Conservation (phyloP, 2,888 invertebrate species). For the Gari tellinella region DNA sequence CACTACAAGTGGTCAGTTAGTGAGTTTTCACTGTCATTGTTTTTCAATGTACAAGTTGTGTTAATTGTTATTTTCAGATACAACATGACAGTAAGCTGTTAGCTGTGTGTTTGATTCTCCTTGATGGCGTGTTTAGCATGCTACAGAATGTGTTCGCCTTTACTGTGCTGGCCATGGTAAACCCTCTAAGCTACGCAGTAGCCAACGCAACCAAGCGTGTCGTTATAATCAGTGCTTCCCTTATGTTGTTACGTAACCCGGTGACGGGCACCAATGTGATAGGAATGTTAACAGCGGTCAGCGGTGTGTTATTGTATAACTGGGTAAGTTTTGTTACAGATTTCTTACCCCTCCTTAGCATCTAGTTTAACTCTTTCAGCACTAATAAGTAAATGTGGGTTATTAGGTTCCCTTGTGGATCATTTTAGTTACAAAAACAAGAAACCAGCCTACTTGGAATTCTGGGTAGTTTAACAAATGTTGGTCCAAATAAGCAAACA, state of each 20-base stretch:
- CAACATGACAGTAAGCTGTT: conserved; percentile 71
- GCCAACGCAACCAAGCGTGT: conserved; percentile 97
- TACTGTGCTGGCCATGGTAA: conserved; percentile 93
- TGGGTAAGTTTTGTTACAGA: conserved; percentile 87
- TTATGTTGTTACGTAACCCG: conserved; percentile 95
- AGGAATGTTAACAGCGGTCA: conserved; percentile 95
- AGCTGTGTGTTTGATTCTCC: conserved; percentile 86
- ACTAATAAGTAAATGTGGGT: too few relatives aligned
- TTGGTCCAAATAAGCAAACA: too few relatives aligned
- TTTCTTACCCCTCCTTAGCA: too few relatives aligned
- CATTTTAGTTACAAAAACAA: too few relatives aligned
- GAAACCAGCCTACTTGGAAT: too few relatives aligned
- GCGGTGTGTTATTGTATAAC: conserved; percentile 96
- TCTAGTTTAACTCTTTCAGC: too few relatives aligned
- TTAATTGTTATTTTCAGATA: conserved; percentile 66
- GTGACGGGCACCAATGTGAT: conserved; percentile 93
- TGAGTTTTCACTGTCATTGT: too few relatives aligned
- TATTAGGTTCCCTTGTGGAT: too few relatives aligned
- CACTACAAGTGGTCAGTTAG: too few relatives aligned
- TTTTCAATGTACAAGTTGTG: neutral
- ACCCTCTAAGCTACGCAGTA: conserved; percentile 97
- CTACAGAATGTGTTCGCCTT: conserved; percentile 98
- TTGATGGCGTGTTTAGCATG: conserved; percentile 96
- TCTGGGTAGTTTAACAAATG: too few relatives aligned
- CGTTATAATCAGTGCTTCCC: conserved; percentile 93